Base-by-base conservation (phyloP, 2,797 vertebrate genomes). In the Austrolebias charrua region DNA sequence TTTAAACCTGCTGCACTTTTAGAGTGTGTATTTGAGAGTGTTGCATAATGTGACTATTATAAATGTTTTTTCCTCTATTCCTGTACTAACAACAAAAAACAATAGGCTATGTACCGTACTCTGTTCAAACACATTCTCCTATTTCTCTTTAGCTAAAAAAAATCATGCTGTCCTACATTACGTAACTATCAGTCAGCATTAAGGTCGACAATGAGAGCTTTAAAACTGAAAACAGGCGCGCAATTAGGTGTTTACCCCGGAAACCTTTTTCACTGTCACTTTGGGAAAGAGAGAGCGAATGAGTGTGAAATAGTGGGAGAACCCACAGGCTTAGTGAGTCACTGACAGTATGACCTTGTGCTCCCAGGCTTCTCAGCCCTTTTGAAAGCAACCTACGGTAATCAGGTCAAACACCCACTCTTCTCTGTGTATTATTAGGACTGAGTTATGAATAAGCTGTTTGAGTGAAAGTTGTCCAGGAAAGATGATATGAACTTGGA, bases 321-420 rank as follows among this genome's bases (percentile, higher is more conserved):
- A 66, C 64, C 84, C 63, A 65, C 45, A 45, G 80, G 81, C 79
- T 55, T 43, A 46, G 20, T 82, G 77, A 87, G 77, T 80, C 80
- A 82, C 77, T 69, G 75, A 66, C 74, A 66, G 83, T 60, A 79
- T 89, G 86, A 89, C 90, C 90, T 90, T 88, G 77, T 90, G 90
- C 87, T 90, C 77, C 70, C 45, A 19, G 82, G 78, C 83, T 79
- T 53, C 71, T 66, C 56, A 52, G 64, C 79, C 66, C 76, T 55
- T 76, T 55, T 65, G 63, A 78, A 76, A 85, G 65, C 52, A 62
- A 71, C 67, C 71, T 52, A n/a, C n/a, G n/a, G n/a, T n/a, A 84
- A 86, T 60, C 82, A 79, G 74, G 82, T 89, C 89, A 87, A 69
- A 85, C 68, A 73, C 75, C 69, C 76, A 80, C 75, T 80, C 60